phyloP scores from a whole-genome alignment of 2,113 vertebrate species.

The Cololabis saira region DNA sequence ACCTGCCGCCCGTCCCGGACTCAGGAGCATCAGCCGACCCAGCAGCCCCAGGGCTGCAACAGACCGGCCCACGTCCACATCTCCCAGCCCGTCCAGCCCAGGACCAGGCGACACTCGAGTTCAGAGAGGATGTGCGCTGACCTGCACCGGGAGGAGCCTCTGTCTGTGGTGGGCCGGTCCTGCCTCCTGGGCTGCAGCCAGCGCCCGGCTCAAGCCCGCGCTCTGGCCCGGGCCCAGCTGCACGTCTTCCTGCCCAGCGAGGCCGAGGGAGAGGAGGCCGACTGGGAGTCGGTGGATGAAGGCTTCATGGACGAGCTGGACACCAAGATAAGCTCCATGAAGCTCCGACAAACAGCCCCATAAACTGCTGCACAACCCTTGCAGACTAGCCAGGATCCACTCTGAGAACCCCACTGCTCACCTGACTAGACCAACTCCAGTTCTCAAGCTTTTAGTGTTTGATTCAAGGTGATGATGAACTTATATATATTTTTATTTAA shows the following conservation, averaged over 20 bases:
- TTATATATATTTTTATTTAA: no score
- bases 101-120: conserved; percentile 13
- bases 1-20: not conserved
- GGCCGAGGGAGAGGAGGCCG: conserved; percentile 64
- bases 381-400: not conserved
- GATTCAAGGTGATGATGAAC: no score
- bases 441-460: no score
- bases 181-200: conserved; percentile 52
- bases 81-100: conserved; percentile 65
- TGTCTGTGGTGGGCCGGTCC: conserved; percentile 71
- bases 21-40: not conserved
- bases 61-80: conserved; percentile 72
- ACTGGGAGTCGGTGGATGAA: conserved; percentile 71
- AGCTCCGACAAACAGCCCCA: conserved; percentile 43
- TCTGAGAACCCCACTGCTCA: no score
- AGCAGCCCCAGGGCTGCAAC: conserved; percentile 27
- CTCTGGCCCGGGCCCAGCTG: conserved; percentile 67
- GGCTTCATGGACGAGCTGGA: conserved; percentile 78
- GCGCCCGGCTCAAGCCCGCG: not conserved
- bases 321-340: conserved; percentile 62
- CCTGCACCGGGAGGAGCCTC: conserved; percentile 34
- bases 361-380: conserved; percentile 32
- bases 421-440: no score
- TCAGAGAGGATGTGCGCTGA: not conserved
- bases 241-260: conserved; percentile 81